Evolutionary conservation across 2,113 vertebrate genomes (phyloP).

Genomic region (Psittacula cyanocephala): DNA sequence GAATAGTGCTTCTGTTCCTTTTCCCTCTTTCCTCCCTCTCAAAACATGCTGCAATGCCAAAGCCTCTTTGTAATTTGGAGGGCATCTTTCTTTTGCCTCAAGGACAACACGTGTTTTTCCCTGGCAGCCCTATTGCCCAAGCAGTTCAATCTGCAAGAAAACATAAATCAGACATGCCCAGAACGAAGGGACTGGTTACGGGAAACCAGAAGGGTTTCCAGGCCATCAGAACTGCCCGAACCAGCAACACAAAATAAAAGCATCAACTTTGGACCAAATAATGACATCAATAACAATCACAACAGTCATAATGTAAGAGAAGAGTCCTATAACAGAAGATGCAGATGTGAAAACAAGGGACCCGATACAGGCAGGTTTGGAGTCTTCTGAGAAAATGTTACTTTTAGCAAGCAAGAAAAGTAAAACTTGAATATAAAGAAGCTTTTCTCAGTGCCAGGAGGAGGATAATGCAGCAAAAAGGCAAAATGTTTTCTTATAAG

Average conservation of each 20-base stretch:
- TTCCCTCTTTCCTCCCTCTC: background rate
- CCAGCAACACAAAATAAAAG: background rate
- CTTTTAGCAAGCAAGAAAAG: background rate
- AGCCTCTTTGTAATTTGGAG: background rate
- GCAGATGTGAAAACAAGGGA: background rate
- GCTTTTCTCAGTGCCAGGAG: background rate
- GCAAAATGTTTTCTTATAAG: constrained; percentile 8
- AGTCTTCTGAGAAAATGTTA: background rate
- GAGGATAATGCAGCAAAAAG: constrained; percentile 12
- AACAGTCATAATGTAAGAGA: background rate
- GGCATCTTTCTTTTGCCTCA: constrained; percentile 26
- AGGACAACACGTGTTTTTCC: constrained; percentile 14
- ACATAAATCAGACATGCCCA: background rate
- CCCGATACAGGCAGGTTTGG: background rate
- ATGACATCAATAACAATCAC: background rate
- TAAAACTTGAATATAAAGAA: background rate
- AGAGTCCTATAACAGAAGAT: background rate
- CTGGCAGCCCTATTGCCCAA: background rate
- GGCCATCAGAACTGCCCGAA: background rate
- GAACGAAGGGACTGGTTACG: background rate
- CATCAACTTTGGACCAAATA: background rate
- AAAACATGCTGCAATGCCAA: background rate
- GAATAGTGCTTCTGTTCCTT: background rate
- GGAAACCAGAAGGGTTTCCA: background rate
- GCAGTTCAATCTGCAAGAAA: background rate